These are phyloP conservation scores for Micoletzkya japonica DNA, from an alignment of 2,888 invertebrate species.

Conservation along the genomic window DNA sequence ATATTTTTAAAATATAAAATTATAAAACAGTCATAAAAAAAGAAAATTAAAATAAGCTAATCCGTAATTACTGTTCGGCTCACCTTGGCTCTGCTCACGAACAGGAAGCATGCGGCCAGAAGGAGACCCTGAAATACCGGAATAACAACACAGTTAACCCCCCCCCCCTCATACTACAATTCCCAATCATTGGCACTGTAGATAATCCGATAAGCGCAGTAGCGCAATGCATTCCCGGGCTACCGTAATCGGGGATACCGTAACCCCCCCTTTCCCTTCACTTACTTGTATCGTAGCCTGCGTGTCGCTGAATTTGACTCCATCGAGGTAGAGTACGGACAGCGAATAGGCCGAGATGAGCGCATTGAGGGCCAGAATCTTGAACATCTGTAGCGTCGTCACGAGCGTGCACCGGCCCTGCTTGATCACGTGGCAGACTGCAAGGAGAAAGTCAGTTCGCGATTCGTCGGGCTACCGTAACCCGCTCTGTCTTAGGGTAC, in stretches of 20 bases:
- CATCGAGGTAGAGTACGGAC: conserved; percentile 94
- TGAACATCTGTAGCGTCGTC: conserved; percentile 81
- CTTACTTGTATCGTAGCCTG: conserved; percentile 80
- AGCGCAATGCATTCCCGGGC: background rate
- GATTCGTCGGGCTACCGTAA: too few relatives aligned
- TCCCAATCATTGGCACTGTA: background rate
- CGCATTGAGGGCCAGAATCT: conserved; percentile 92
- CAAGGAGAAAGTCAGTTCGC: conserved; percentile 59
- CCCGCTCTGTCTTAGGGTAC: too few relatives aligned
- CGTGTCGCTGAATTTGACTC: conserved; percentile 85
- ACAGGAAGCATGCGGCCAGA: conserved; percentile 93
- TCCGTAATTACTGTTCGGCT: background rate
- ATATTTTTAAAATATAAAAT: background rate
- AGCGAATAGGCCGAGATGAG: conserved; percentile 94
- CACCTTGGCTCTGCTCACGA: conserved; percentile 95
- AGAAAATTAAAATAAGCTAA: background rate
- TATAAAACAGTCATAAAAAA: background rate
- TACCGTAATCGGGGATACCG: background rate
- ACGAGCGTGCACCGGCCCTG: conserved; percentile 98
- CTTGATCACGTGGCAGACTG: conserved; percentile 98
- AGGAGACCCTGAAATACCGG: conserved; percentile 79
- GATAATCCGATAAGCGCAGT: background rate
- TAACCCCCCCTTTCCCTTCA: background rate
- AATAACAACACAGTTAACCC: too few relatives aligned
- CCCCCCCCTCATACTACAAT: too few relatives aligned